phyloP scores from a whole-genome alignment of 1,140 invertebrate species.

The Scaptodrosophila lebanonensis region DNA sequence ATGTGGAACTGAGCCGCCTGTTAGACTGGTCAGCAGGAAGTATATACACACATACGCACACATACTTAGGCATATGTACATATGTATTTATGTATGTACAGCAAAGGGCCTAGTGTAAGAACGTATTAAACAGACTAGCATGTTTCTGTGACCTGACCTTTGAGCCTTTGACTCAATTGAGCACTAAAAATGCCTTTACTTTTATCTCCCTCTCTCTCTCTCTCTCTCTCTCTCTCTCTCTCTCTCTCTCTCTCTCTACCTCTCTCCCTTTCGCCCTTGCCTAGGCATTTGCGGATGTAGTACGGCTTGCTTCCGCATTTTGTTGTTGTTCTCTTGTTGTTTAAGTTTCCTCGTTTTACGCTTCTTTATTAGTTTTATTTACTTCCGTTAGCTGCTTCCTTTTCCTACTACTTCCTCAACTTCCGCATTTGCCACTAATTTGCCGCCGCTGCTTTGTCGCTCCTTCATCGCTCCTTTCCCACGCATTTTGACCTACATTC shows the following conservation, averaged over 20 bases:
- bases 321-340: slow-evolving; percentile 16
- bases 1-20: no score
- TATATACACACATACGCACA: no score
- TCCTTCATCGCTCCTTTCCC: slow-evolving; percentile 22
- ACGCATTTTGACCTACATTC: slow-evolving; percentile 63
- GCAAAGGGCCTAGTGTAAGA: no score
- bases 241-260: slow-evolving; percentile 3
- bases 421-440: slow-evolving; percentile 25
- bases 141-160: slow-evolving; percentile 35
- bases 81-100: no score
- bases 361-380: slow-evolving; percentile 68
- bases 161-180: slow-evolving; percentile 52
- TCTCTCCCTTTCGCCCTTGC: slow-evolving; percentile 3
- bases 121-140: slow-evolving; percentile 60
- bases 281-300: slow-evolving; percentile 58
- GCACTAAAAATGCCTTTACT: slow-evolving; percentile 17
- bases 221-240: slow-evolving; percentile 10
- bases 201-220: neutral
- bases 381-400: slow-evolving; percentile 53
- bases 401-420: slow-evolving; percentile 16
- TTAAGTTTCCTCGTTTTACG: neutral
- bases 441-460: neutral
- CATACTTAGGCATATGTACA: no score
- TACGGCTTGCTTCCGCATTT: slow-evolving; percentile 38
- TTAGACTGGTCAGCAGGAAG: no score